Evolutionary conservation across 2,113 vertebrate species (phyloP).

Genomic region (Australoheros scitulus): DNA sequence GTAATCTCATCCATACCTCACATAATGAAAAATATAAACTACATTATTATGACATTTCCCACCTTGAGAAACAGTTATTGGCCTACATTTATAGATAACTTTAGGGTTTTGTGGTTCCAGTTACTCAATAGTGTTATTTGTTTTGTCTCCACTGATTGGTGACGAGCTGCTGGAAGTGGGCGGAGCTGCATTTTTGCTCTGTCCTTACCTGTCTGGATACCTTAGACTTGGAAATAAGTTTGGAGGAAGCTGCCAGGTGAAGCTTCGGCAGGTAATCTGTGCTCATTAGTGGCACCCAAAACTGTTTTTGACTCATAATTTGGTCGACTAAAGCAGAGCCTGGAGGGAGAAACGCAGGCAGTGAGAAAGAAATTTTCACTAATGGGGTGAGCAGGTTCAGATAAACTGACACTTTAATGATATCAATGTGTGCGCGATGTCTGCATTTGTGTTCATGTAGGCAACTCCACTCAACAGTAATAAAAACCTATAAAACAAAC

Average conservation of each 20-base stretch:
- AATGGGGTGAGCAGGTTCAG: conserved; percentile 38
- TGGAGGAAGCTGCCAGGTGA: conserved; percentile 32
- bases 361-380: not conserved
- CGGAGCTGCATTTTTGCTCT: conserved; percentile 30
- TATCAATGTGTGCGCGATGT: conserved; percentile 12
- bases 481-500: conserved; percentile 19
- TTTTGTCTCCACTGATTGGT: conserved; percentile 24
- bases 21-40: not conserved
- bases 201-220: conserved; percentile 42
- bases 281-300: conserved; percentile 54
- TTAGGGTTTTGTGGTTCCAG: not conserved
- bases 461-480: not conserved
- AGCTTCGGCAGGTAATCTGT: conserved; percentile 33
- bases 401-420: conserved; percentile 36
- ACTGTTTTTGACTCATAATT: conserved; percentile 53
- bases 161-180: not conserved
- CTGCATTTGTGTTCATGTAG: conserved; percentile 11
- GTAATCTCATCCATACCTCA: no score
- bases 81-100: conserved; percentile 13
- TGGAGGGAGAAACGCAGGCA: not conserved
- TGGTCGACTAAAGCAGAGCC: conserved; percentile 31
- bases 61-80: not conserved
- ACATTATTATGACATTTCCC: not conserved
- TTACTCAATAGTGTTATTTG: conserved; percentile 18
- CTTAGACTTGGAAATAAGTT: not conserved